A percentile compares a stretch with the other conserved stretches of the same genome.
phyloP scores from a whole-genome alignment of 2,888 invertebrate species.

The Ornithoptera alexandrae region DNA sequence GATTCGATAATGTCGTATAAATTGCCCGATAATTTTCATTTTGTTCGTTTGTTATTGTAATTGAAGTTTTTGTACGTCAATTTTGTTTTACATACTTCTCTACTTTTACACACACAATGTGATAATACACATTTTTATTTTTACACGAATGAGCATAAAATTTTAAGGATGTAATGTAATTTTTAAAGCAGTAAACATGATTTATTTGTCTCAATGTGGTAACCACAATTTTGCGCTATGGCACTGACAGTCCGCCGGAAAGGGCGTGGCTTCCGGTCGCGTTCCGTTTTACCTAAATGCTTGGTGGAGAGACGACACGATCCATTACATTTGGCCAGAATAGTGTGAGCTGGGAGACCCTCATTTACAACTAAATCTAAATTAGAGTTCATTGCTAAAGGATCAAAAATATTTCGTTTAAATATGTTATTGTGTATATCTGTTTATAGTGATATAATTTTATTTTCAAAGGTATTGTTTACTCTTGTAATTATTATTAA shows the following conservation, averaged over 20 bases:
- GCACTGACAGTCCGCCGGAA: constrained; percentile 56
- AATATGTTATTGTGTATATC: not conserved
- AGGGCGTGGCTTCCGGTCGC: constrained; percentile 68
- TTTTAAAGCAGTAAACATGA: constrained; percentile 10
- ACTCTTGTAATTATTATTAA: too few species aligned
- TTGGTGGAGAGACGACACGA: constrained; percentile 32
- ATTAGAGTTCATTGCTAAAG: not conserved
- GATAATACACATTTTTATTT: too few species aligned
- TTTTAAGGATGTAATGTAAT: not conserved
- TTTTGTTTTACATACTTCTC: too few species aligned
- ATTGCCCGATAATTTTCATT: constrained; percentile 39
- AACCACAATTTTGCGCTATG: constrained; percentile 48
- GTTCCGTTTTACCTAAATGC: constrained; percentile 60
- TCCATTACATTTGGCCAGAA: constrained; percentile 37
- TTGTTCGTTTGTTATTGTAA: constrained; percentile 32
- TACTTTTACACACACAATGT: too few species aligned
- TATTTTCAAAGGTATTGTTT: too few species aligned
- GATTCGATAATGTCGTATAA: constrained; percentile 52
- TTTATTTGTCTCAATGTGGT: constrained; percentile 22
- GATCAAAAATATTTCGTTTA: not conserved
- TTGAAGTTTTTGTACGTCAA: not conserved
- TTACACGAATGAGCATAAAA: too few species aligned
- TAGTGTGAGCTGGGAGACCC: constrained; percentile 27
- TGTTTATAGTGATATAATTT: too few species aligned
- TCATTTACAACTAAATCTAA: not conserved